These are phyloP conservation scores for Lepidurus arcticus DNA, from an alignment of 1,140 invertebrate genomes.

Conservation along the genomic window DNA sequence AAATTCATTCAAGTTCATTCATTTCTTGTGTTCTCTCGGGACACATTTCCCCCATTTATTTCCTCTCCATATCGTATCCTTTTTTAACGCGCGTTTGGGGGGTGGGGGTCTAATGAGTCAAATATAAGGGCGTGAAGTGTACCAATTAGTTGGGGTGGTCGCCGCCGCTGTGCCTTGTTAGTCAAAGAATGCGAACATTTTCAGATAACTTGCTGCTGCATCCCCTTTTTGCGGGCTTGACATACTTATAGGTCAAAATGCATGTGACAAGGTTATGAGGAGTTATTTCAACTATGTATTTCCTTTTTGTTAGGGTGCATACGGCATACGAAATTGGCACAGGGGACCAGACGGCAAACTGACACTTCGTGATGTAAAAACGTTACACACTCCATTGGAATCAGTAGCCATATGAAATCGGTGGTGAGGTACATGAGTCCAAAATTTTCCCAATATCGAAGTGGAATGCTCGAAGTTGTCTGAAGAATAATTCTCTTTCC, in stretches of 20 bases:
- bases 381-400: background rate
- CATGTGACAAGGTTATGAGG: background rate
- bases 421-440: background rate
- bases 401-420: background rate
- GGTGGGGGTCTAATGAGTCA: background rate
- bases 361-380: background rate
- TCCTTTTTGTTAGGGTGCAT: background rate
- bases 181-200: slow-evolving; percentile 7
- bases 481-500: background rate
- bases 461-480: background rate
- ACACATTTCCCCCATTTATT: background rate
- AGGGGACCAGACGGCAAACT: background rate
- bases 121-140: slow-evolving; percentile 9
- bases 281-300: background rate
- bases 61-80: background rate
- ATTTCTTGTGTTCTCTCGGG: background rate
- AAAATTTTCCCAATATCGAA: slow-evolving; percentile 1
- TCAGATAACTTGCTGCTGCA: background rate
- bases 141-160: slow-evolving; percentile 18
- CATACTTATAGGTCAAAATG: background rate
- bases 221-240: background rate
- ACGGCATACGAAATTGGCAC: background rate
- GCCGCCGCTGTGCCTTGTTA: slow-evolving; percentile 8
- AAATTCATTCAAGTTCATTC: background rate
- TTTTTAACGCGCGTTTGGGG: background rate